phyloP scores from a whole-genome alignment of 2,888 invertebrate species.

The Pantelozetes paolii region DNA sequence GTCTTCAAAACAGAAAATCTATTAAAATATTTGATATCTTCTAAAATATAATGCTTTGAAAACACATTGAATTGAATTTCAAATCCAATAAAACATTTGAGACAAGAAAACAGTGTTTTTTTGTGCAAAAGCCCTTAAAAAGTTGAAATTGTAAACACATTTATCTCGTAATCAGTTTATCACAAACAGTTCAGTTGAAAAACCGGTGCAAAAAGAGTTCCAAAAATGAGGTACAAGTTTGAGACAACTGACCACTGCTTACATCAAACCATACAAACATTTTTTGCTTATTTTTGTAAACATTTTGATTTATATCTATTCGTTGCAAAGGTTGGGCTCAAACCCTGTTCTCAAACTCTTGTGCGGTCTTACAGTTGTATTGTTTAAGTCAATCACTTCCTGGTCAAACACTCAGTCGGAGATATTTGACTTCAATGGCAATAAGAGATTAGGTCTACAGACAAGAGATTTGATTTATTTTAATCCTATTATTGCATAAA shows the following conservation, averaged over 20 bases:
- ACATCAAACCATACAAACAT: too few species aligned
- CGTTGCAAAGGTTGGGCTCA: not conserved
- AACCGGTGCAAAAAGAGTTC: not conserved
- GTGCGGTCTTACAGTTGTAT: not conserved
- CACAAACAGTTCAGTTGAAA: not conserved
- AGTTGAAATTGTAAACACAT: too few species aligned
- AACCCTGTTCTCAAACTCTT: not conserved
- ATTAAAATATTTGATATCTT: too few species aligned
- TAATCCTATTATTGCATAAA: not conserved
- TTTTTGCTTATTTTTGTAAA: not conserved
- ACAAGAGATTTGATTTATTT: not conserved
- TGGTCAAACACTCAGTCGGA: not conserved
- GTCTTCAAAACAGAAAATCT: too few species aligned
- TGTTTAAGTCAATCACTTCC: slow-evolving; percentile 11
- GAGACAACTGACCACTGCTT: not conserved
- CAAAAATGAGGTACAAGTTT: not conserved
- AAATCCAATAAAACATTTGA: too few species aligned
- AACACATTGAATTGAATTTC: too few species aligned
- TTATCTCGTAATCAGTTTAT: too few species aligned
- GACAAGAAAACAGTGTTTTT: too few species aligned
- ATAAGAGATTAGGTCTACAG: not conserved
- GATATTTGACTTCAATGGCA: not conserved
- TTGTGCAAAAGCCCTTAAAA: too few species aligned
- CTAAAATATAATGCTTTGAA: too few species aligned
- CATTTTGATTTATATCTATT: not conserved